A percentile compares a stretch with the other conserved stretches of the same genome.
These are phyloP conservation scores for Mirza zaza DNA, from an alignment of 2,113 vertebrate genomes.

Conservation along the genomic window DNA sequence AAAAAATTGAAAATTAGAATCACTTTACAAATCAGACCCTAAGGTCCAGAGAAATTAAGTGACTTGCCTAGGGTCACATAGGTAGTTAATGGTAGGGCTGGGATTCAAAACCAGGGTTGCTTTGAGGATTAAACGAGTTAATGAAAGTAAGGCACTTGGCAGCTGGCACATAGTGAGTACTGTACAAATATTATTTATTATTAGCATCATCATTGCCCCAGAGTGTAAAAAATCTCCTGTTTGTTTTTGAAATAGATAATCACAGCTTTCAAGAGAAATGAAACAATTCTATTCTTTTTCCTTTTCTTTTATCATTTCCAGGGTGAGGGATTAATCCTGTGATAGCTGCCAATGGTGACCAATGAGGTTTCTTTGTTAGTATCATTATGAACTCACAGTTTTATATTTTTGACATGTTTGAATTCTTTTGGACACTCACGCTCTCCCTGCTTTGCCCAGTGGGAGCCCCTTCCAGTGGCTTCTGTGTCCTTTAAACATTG, in stretches of 20 bases:
- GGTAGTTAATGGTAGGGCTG: neutral
- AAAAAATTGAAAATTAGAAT: too few relatives aligned
- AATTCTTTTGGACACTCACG: neutral
- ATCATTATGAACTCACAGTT: neutral
- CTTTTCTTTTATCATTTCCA: neutral
- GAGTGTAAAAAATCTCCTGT: neutral
- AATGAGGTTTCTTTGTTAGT: neutral
- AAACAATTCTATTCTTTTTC: neutral
- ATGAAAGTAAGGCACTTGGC: too few relatives aligned
- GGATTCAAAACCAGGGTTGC: neutral
- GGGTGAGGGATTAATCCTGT: neutral
- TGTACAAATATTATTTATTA: neutral
- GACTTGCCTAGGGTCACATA: neutral
- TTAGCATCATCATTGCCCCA: neutral
- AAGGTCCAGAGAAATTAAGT: neutral
- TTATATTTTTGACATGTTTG: neutral
- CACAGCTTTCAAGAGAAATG: neutral
- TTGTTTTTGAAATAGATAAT: neutral
- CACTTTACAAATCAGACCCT: too few relatives aligned
- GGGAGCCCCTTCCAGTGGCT: neutral
- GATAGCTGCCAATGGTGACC: neutral
- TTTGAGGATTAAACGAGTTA: too few relatives aligned
- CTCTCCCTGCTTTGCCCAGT: neutral
- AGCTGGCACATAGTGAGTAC: neutral
- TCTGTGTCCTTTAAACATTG: neutral